Evolutionary conservation across 2,888 invertebrate species (phyloP).

Genomic region (Spisula solida): DNA sequence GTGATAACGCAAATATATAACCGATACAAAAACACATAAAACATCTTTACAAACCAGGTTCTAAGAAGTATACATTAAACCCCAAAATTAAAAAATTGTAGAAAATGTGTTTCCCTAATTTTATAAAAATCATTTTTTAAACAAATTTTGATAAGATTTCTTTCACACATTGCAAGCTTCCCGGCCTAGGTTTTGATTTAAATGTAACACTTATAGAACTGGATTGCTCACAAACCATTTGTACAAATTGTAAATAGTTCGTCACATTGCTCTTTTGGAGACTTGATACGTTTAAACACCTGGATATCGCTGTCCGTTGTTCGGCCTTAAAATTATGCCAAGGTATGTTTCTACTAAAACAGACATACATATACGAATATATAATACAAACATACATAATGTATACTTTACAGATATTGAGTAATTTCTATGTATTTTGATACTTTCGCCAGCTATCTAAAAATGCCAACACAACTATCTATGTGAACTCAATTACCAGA

Average conservation of each 20-base stretch:
- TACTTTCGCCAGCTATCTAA: too few species aligned
- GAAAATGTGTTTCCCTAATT: background rate
- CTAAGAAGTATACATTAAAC: background rate
- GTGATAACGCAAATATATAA: constrained; percentile 16
- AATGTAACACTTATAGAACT: background rate
- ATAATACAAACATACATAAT: too few species aligned
- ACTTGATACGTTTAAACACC: too few species aligned
- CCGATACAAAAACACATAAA: background rate
- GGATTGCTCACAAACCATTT: background rate
- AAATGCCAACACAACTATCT: background rate
- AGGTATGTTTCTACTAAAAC: too few species aligned
- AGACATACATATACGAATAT: too few species aligned
- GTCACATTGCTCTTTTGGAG: too few species aligned
- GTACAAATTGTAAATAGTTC: background rate
- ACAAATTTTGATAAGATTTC: background rate
- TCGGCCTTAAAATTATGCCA: too few species aligned
- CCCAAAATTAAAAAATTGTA: background rate
- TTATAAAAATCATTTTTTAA: background rate
- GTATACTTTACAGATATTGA: too few species aligned
- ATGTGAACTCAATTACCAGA: background rate
- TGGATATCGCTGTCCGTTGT: too few species aligned
- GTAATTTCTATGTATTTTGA: too few species aligned
- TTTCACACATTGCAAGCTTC: constrained; percentile 34
- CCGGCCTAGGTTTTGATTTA: constrained; percentile 22
- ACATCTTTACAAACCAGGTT: constrained; percentile 30